phyloP scores from a whole-genome alignment of 1,140 invertebrate species.

The Drepana arcuata region DNA sequence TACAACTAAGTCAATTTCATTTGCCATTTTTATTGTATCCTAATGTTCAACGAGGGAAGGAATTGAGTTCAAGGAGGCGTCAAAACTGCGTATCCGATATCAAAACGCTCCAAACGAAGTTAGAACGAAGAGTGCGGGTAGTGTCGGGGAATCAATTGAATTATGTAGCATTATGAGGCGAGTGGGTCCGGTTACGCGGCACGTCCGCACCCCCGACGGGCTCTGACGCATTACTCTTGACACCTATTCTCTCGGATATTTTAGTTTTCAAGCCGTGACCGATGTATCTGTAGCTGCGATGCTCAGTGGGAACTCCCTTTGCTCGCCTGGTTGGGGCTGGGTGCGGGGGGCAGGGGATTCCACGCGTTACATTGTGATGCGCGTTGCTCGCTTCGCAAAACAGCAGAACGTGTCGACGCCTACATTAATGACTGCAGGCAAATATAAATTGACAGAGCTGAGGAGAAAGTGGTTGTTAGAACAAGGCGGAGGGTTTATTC shows the following conservation, averaged over 20 bases:
- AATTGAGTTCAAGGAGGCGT: conserved; percentile 50
- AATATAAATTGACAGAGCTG: conserved; percentile 63
- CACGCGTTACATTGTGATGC: conserved; percentile 9
- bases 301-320: conserved; percentile 6
- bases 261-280: conserved; percentile 27
- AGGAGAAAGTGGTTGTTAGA: conserved; percentile 52
- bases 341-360: conserved; percentile 11
- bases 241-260: conserved; percentile 59
- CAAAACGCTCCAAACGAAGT: conserved; percentile 67
- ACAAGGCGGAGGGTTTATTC: conserved; percentile 29
- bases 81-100: conserved; percentile 64
- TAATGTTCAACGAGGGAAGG: conserved; percentile 32
- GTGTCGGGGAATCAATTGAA: conserved; percentile 68
- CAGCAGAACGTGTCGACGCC: conserved; percentile 27
- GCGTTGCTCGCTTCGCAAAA: conserved; percentile 18
- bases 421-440: conserved; percentile 54
- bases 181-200: conserved; percentile 53
- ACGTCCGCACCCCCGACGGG: conserved; percentile 45
- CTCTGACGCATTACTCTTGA: conserved; percentile 57
- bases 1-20: conserved; percentile 26
- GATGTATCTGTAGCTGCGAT: conserved; percentile 19
- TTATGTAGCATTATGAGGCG: conserved; percentile 67
- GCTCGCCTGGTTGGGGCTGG: conserved; percentile 1
- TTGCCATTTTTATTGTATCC: conserved; percentile 19
- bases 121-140: conserved; percentile 61